phyloP scores from a whole-genome alignment of 2,888 invertebrate genomes.

The Melinopterus prodromus region DNA sequence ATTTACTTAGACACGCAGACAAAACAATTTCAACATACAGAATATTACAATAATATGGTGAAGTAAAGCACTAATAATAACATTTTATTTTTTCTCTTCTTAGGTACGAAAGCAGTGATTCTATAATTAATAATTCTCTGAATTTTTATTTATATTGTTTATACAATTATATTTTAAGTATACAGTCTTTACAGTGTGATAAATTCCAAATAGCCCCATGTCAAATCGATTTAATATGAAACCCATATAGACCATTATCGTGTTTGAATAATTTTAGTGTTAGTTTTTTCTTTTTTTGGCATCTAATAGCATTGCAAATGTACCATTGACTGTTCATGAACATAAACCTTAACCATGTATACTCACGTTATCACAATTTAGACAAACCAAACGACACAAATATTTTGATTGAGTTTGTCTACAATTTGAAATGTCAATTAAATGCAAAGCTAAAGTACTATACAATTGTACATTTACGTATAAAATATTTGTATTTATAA shows the following conservation, averaged over 20 bases:
- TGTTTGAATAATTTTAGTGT: neutral
- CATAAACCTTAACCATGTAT: neutral
- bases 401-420: slow-evolving; percentile 44
- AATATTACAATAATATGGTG: slow-evolving; percentile 42
- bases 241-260: slow-evolving; percentile 19
- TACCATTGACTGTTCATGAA: slow-evolving; percentile 19
- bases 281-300: slow-evolving; percentile 8
- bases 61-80: slow-evolving; percentile 49
- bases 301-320: slow-evolving; percentile 15
- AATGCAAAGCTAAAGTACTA: slow-evolving; percentile 4
- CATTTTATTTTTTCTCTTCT: slow-evolving; percentile 44
- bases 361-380: slow-evolving; percentile 41
- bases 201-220: slow-evolving; percentile 51
- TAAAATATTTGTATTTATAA: neutral
- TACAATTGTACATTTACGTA: slow-evolving; percentile 4
- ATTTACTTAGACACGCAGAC: neutral
- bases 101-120: slow-evolving; percentile 53
- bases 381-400: slow-evolving; percentile 39
- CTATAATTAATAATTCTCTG: slow-evolving; percentile 46
- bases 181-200: slow-evolving; percentile 55
- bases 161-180: slow-evolving; percentile 36
- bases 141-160: slow-evolving; percentile 43
- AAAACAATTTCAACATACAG: neutral
- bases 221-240: slow-evolving; percentile 33
- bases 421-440: neutral